These are phyloP conservation scores for Patella vulgata DNA, from an alignment of 1,140 invertebrate genomes.

Conservation along the genomic window DNA sequence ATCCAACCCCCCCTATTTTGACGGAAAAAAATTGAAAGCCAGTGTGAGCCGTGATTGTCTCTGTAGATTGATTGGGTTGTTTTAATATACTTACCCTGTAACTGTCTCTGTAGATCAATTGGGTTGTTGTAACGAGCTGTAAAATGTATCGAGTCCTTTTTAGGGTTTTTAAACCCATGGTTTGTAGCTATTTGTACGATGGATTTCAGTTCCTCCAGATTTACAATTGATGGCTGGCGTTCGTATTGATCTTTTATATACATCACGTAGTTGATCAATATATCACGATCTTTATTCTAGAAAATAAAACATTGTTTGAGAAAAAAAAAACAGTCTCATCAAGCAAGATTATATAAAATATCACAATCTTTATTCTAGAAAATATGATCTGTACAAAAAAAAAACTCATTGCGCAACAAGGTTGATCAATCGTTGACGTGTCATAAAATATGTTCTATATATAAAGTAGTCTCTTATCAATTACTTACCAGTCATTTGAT, in stretches of 20 bases:
- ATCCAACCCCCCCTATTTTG: no score
- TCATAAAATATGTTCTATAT: no score
- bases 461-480: no score
- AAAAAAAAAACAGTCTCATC: background rate
- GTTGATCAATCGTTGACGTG: background rate
- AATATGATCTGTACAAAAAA: no score
- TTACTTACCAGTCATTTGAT: no score
- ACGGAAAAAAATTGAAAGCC: no score
- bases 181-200: conserved; percentile 50
- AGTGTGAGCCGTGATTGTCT: no score
- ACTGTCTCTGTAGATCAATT: conserved; percentile 35
- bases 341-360: no score
- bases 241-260: conserved; percentile 56
- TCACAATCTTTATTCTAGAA: no score
- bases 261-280: conserved; percentile 52
- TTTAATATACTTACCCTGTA: conserved; percentile 42
- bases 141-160: conserved; percentile 50
- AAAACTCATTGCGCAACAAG: background rate
- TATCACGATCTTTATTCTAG: conserved; percentile 45
- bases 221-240: conserved; percentile 40
- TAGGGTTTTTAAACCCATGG: conserved; percentile 48
- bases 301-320: no score
- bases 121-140: conserved; percentile 47
- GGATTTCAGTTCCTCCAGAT: conserved; percentile 43
- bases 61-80: no score